Evolutionary conservation across 1,140 invertebrate genomes (phyloP).

Genomic region (Aphelinus atriplicis): DNA sequence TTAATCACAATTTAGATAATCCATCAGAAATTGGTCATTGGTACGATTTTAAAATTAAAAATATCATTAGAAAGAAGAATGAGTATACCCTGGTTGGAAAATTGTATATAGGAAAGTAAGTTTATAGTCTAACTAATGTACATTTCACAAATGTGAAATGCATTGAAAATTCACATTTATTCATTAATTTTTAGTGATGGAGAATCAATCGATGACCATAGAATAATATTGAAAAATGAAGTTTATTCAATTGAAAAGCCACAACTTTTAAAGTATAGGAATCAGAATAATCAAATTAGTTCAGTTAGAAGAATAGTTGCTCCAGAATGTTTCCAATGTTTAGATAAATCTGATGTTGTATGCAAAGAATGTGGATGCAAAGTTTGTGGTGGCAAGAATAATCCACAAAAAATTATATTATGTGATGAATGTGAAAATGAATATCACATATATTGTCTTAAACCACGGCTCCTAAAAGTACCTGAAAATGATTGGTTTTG

Average conservation of each 20-base stretch:
- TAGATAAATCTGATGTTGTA: slow-evolving; percentile 71
- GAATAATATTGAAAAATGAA: slow-evolving; percentile 59
- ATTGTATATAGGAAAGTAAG: slow-evolving; percentile 49
- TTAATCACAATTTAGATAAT: slow-evolving; percentile 81
- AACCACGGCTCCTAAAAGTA: slow-evolving; percentile 71
- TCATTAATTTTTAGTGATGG: slow-evolving; percentile 36
- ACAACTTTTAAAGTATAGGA: slow-evolving; percentile 57
- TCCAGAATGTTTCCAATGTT: slow-evolving; percentile 71
- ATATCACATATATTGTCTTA: slow-evolving; percentile 76
- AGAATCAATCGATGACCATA: slow-evolving; percentile 61
- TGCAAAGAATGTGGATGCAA: slow-evolving; percentile 83
- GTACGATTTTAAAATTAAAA: slow-evolving; percentile 72
- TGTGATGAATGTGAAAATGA: slow-evolving; percentile 81
- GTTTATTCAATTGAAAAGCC: slow-evolving; percentile 67
- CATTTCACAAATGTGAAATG: background rate
- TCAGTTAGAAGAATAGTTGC: slow-evolving; percentile 51
- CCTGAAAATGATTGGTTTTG: slow-evolving; percentile 87
- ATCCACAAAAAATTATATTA: slow-evolving; percentile 75
- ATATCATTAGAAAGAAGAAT: slow-evolving; percentile 47
- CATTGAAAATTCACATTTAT: background rate
- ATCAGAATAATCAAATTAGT: slow-evolving; percentile 47
- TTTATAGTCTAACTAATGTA: background rate
- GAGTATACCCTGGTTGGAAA: slow-evolving; percentile 51
- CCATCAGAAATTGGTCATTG: slow-evolving; percentile 77
- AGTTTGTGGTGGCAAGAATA: slow-evolving; percentile 77